phyloP scores from a whole-genome alignment of 2,888 invertebrate species.

The Caenorhabditis sp. region DNA sequence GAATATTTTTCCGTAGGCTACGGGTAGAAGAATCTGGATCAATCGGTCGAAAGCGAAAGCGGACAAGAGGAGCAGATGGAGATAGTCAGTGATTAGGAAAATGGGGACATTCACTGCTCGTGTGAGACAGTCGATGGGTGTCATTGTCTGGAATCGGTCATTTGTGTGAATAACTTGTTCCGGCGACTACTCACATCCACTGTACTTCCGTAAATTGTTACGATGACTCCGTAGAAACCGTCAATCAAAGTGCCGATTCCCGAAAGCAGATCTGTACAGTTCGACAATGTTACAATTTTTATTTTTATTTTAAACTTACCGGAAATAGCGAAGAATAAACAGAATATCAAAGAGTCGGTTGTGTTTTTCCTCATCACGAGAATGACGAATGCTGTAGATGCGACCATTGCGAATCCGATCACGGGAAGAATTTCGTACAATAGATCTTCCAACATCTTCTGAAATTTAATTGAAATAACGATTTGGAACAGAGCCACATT shows the following conservation, averaged over 20 bases:
- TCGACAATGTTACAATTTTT: no score
- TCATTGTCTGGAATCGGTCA: conserved; percentile 18
- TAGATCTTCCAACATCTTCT: conserved; percentile 68
- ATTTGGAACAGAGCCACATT: neutral
- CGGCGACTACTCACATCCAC: conserved; percentile 29
- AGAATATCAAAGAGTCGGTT: conserved; percentile 45
- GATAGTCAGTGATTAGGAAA: conserved; percentile 57
- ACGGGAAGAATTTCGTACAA: conserved; percentile 67
- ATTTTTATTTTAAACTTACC: no score
- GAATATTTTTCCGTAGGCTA: conserved; percentile 53
- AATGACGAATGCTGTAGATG: conserved; percentile 51
- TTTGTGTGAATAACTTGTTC: neutral
- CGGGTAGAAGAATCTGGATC: conserved; percentile 58
- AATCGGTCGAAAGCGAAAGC: conserved; percentile 39
- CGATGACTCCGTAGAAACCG: conserved; percentile 63
- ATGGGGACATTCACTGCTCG: conserved; percentile 49
- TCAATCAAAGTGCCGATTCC: conserved; percentile 50
- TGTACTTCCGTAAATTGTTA: conserved; percentile 59
- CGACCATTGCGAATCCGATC: conserved; percentile 60
- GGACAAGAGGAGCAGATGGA: conserved; percentile 41
- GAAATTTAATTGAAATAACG: conserved; percentile 5
- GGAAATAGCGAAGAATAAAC: conserved; percentile 54
- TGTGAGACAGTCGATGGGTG: conserved; percentile 54
- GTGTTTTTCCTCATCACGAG: conserved; percentile 40
- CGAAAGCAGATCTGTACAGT: conserved; percentile 45